Base-by-base conservation (phyloP, 1,140 invertebrate genomes). In the Drosophila burlai region DNA sequence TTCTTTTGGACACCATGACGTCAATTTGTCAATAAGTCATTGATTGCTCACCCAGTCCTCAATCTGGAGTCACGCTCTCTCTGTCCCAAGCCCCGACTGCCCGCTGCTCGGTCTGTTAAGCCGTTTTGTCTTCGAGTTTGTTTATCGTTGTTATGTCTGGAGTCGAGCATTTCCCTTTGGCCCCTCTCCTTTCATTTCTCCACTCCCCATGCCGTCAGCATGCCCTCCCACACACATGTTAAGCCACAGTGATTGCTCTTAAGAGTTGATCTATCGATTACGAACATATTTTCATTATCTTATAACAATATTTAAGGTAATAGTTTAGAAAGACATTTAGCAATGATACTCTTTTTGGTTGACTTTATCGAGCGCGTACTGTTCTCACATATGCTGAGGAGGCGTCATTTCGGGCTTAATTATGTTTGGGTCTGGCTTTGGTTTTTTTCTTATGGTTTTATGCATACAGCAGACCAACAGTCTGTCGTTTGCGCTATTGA, bases 401-500 rank as follows among this genome's bases (percentile, higher is more conserved):
- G 42, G 61, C 74, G 60, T 68, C 75, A 64, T 79, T 62, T 55
- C 24, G 52, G 60, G 50, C 64, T 76, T 66, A 58, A 66, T 79
- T 79, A 42, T 66, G 50, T 66, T 75, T 67, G 31, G 47, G 46
- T 38, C 42, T 58, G 49, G 42, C 36, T 71, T 60, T 47, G 34
- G 50, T 47, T 72, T 49, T 36, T 15, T 8, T 34, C 13, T 21
- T 21, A 47, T 26, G n/a, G 10, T 34, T 36, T 36, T 50, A 50
- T 54, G 40, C 47, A 46, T 31, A 74, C 50, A 69, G 16, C 55
- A 49, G 60, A 40, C 59, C 47, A 4, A 46, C 52, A 49, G 76
- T 38, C 38, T 80, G 60, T 65, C 40, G 76, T 67, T 64, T 55
- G 52, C 54, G 24, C 76, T 77, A 84, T 77, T 84, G 72, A 74